Conservation (phyloP, 2,888 invertebrate genomes). For the Harpalus rubripes region DNA sequence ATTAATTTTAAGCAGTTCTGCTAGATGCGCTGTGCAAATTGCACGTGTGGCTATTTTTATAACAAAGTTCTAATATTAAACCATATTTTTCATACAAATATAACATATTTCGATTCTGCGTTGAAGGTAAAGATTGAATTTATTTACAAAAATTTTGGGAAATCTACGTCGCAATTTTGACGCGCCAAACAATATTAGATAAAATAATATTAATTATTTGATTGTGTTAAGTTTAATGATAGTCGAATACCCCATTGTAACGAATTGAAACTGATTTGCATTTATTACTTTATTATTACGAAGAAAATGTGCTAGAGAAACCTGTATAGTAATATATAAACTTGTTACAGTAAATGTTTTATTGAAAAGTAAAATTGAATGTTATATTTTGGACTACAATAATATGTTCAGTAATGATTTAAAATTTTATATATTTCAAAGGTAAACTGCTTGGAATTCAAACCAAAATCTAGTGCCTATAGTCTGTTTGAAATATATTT, state of each 20-base stretch:
- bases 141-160: too few species aligned
- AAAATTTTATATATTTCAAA: constrained; percentile 41
- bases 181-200: too few species aligned
- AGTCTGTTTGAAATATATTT: constrained; percentile 66
- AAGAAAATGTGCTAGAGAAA: constrained; percentile 43
- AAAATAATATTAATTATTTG: too few species aligned
- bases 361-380: constrained; percentile 33
- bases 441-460: constrained; percentile 59
- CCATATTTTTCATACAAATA: too few species aligned
- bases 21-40: too few species aligned
- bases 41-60: too few species aligned
- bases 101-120: too few species aligned
- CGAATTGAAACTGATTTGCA: neutral
- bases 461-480: constrained; percentile 67
- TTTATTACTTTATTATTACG: constrained; percentile 12
- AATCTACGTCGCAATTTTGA: too few species aligned
- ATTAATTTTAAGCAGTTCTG: too few species aligned
- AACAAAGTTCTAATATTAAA: too few species aligned
- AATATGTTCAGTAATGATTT: constrained; percentile 37
- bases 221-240: too few species aligned
- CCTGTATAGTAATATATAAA: constrained; percentile 60
- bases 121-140: too few species aligned
- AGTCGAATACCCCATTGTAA: neutral
- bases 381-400: constrained; percentile 58
- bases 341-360: constrained; percentile 60